Conservation (phyloP, 2,113 vertebrate genomes). For the human region GRCh38 chrY:15453001-15453500, state of each 20-base stretch:
- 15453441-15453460: accelerated
- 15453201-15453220: background rate
- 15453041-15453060: background rate
- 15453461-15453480: accelerated
- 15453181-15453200: background rate
- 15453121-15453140: background rate
- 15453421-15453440: background rate
- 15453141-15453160: background rate
- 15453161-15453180: accelerated
- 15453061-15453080: background rate
- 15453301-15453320: accelerated
- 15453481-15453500: background rate
- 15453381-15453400: accelerated
- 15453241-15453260: accelerated
- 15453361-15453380: accelerated
- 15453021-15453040: too few species aligned
- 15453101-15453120: background rate
- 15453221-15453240: accelerated
- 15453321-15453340: accelerated
- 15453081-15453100: accelerated
- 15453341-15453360: accelerated
- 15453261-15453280: background rate
- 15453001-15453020: too few species aligned
- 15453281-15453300: background rate
- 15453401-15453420: background rate